Evolutionary conservation across 2,888 invertebrate species (phyloP), one percentile per base, ranked within the genome.

Genomic region (Pandemis cinnamomeana): DNA sequence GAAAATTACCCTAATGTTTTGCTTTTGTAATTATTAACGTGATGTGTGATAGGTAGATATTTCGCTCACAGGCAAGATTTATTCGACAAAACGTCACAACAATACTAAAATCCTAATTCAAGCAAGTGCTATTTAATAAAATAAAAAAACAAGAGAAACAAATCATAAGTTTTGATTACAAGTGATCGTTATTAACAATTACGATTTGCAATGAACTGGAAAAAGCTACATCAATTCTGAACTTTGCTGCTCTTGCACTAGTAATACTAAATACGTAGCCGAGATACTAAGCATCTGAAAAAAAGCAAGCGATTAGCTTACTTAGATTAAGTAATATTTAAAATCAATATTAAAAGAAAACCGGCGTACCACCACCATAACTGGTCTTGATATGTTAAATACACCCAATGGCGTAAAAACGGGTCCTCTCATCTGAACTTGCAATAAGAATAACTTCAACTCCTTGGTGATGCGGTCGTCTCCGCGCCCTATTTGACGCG

Each of bases 181-280:
- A 36, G 27, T 36, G 27, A 36, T 2, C 27, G 27, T 36, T 36
- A 2, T 36, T 36, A 44, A 44, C 44, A 53, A 5, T 7, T 55
- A 2, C 7, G 7, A 55, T 15, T 8, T 15, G 13, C 60, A 36
- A 13, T 60, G 6, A 41, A 60, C 36, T 20, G n/a, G 20, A 46
- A 64, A 46, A n/a, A 1, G 42, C 44, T 64, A 71, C 5, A 60
- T 0, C 42, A 15, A 11, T 10, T 61, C 41, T 2, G 48, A 44
- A 10, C 10, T 27, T 13, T 11, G 10, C 58, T 67, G 60, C n/a
- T 41, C 58, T 11, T 71, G 71, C 13, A 67, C 36, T 7, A 71
- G 36, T 36, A 71, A 20, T n/a, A 58, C 42, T 58, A 71, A 66
- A 20, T 71, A 66, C 7, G 71, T 71, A 48, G 20, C 7, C n/a